Conservation (phyloP, 2,888 invertebrate species). For the Auanema freiburgensis region DNA sequence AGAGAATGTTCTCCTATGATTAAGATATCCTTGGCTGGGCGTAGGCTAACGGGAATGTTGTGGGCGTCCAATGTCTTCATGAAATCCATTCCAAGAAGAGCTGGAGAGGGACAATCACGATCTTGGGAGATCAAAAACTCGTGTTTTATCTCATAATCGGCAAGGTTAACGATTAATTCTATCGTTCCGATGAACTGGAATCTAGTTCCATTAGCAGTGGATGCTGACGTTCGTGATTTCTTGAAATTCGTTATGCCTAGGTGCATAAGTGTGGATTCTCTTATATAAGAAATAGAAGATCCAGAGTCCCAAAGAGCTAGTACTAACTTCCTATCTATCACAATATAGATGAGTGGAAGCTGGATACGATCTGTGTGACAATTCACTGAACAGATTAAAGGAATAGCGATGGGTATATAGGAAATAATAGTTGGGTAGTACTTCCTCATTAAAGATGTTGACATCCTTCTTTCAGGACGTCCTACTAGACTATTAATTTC, state of each 20-base stretch:
- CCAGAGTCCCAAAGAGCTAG: not conserved
- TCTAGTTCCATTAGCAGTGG: not conserved
- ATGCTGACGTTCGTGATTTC: not conserved
- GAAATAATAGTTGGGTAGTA: not conserved
- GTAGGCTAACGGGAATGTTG: too few species aligned
- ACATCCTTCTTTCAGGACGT: too few species aligned
- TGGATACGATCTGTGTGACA: too few species aligned
- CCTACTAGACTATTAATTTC: not conserved
- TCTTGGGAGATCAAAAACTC: conserved; percentile 10
- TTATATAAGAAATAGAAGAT: not conserved
- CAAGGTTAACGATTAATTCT: not conserved
- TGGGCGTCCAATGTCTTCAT: conserved; percentile 11
- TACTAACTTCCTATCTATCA: not conserved
- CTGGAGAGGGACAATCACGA: conserved; percentile 11
- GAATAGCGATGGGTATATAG: not conserved
- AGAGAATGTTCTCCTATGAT: too few species aligned
- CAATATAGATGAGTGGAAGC: not conserved
- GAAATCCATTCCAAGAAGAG: conserved; percentile 10
- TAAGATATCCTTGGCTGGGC: too few species aligned
- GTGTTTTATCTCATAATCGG: not conserved
- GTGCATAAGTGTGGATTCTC: not conserved
- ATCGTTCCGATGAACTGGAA: not conserved
- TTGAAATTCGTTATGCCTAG: not conserved
- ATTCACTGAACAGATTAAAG: not conserved
- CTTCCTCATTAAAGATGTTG: not conserved